Evolutionary conservation across 92 coral and sea anemone species (phyloP), one percentile per base, ranked within the genome.

Genomic region (Zoanthus solanderi): DNA sequence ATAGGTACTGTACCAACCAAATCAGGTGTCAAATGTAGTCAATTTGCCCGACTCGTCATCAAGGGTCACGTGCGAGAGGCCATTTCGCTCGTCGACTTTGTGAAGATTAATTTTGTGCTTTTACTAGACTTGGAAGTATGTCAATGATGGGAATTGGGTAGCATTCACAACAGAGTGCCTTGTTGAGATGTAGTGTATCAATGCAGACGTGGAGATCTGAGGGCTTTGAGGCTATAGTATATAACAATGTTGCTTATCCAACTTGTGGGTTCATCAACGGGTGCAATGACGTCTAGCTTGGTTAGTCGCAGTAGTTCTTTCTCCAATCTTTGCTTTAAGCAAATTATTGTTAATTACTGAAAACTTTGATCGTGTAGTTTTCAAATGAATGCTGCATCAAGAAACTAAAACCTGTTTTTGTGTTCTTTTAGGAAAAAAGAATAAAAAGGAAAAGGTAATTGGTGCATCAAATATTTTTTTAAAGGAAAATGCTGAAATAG

Each of bases 211-310:
- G 56, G 46, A 88, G 75, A 57, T 88, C 91, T 7, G 79, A 87
- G 34, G 54, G 45, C 58, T 79, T 78, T 37, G 90, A 66, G 18
- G 90, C 87, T 23, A 23, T 23, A 23, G 23, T 23, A 23, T 16
- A 85, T 50, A 58, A 85, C 89, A 57, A 80, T 14, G 37, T 81
- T 80, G 82, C 91, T 81, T 61, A 88, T 87, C 87, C 91, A 88
- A n/a, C 60, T 71, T 48, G 91, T 88, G 68, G 91, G 87, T 78
- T 80, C 87, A 32, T 80, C 82, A 14, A 88, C 67, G 16, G 73
- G 80, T 30, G 54, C 30, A 7, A 82, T 18, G 61, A 88, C 88
- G 8, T 23, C 87, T 87, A 81, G 18, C 48, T 80, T 75, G 48
- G 87, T 81, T 44, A 81, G 72, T 79, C 87, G 73, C 50, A 69